Evolutionary conservation across 2,797 vertebrate genomes (phyloP).

Genomic region (Melanotaenia pygmaea): DNA sequence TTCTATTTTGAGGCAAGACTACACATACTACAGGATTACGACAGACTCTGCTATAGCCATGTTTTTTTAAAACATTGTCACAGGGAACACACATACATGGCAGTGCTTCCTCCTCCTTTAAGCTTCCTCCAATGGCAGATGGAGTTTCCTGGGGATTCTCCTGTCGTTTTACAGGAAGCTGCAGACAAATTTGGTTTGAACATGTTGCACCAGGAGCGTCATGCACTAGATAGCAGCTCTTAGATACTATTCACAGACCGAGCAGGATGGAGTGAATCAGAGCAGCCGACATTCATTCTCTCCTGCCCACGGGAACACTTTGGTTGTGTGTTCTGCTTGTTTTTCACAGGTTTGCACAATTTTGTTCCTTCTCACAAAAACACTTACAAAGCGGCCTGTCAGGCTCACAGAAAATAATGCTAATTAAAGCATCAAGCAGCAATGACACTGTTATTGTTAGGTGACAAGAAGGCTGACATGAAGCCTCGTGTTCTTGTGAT

Average conservation of each 20-base stretch:
- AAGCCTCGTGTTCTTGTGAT: slow-evolving; percentile 46
- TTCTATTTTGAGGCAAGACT: slow-evolving; percentile 53
- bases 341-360: slow-evolving; percentile 52
- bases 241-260: slow-evolving; percentile 61
- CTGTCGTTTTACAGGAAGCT: slow-evolving; percentile 78
- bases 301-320: slow-evolving; percentile 71
- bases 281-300: slow-evolving; percentile 38
- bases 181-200: slow-evolving; percentile 82
- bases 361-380: slow-evolving; percentile 32
- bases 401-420: slow-evolving; percentile 43
- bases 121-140: slow-evolving; percentile 74
- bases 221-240: slow-evolving; percentile 61
- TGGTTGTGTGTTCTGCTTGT: slow-evolving; percentile 49
- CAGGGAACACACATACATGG: slow-evolving; percentile 81
- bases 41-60: slow-evolving; percentile 27
- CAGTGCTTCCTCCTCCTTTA: slow-evolving; percentile 75
- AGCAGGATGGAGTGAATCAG: slow-evolving; percentile 69
- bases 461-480: slow-evolving; percentile 46
- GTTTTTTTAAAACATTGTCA: slow-evolving; percentile 51
- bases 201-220: slow-evolving; percentile 62
- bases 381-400: slow-evolving; percentile 56
- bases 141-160: slow-evolving; percentile 81
- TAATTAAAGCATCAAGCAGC: slow-evolving; percentile 60
- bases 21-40: slow-evolving; percentile 54
- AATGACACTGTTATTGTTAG: slow-evolving; percentile 48